Percentiles rank a stretch among this genome's conserved stretches.
phyloP scores from a whole-genome alignment of 2,888 invertebrate genomes.

The Graphium colonna region DNA sequence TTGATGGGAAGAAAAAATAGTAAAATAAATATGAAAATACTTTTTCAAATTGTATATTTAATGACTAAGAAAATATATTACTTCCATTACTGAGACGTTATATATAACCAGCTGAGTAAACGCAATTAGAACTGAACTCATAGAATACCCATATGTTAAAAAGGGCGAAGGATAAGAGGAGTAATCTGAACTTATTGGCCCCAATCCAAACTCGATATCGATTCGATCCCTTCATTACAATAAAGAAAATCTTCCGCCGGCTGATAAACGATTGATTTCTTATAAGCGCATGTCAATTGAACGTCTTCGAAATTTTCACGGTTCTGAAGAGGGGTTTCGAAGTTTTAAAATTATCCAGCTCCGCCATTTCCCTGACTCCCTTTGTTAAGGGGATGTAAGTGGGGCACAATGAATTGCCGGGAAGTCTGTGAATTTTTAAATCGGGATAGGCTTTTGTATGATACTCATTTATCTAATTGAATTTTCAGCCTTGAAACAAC shows the following conservation, averaged over 20 bases:
- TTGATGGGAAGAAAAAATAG: too few species aligned
- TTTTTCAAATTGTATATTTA: too few species aligned
- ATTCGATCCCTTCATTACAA: conserved; percentile 32
- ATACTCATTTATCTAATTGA: neutral
- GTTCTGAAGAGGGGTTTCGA: neutral
- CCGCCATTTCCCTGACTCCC: neutral
- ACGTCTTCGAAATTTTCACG: conserved; percentile 12
- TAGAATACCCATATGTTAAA: conserved; percentile 4
- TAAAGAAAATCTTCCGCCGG: conserved; percentile 25
- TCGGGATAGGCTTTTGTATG: neutral
- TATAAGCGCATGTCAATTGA: conserved; percentile 6
- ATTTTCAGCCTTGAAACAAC: neutral
- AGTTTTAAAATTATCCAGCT: neutral
- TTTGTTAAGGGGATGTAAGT: neutral
- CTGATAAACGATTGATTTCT: conserved; percentile 18
- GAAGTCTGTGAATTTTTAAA: neutral
- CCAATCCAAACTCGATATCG: conserved; percentile 34
- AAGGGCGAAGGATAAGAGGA: conserved; percentile 19
- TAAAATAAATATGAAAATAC: too few species aligned
- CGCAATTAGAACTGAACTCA: neutral
- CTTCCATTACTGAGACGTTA: too few species aligned
- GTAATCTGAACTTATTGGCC: conserved; percentile 34
- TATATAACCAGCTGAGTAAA: neutral
- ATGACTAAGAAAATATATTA: too few species aligned
- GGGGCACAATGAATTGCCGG: neutral